phyloP scores from a whole-genome alignment of 2,113 vertebrate species.

The Felis chaus region DNA sequence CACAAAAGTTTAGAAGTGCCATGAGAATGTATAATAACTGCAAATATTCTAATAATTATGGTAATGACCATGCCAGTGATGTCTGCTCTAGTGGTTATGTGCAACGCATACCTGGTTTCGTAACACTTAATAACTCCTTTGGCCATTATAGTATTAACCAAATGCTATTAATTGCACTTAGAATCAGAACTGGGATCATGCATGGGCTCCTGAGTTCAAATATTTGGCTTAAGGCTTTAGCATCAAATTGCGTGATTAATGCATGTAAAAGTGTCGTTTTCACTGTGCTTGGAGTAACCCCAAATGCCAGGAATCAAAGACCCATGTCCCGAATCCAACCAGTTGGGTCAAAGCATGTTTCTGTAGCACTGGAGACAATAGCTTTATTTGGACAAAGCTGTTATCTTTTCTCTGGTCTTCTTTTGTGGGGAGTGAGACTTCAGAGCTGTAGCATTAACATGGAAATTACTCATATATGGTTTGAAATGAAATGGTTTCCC shows the following conservation, averaged over 20 bases:
- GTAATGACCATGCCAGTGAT: constrained; percentile 68
- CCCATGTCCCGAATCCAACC: constrained; percentile 56
- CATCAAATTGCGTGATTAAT: constrained; percentile 65
- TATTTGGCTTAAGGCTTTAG: constrained; percentile 80
- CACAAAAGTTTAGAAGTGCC: constrained; percentile 85
- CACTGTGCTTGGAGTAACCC: constrained; percentile 79
- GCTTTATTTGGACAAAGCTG: constrained; percentile 61
- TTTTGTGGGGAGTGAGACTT: constrained; percentile 57
- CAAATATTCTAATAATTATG: constrained; percentile 44
- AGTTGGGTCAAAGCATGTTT: constrained; percentile 77
- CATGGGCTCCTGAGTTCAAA: constrained; percentile 83
- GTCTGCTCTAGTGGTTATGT: constrained; percentile 74
- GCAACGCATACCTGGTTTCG: constrained; percentile 67
- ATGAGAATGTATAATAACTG: constrained; percentile 67
- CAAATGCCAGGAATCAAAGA: constrained; percentile 66
- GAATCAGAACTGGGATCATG: constrained; percentile 74
- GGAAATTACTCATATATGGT: constrained; percentile 51
- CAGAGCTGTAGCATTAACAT: constrained; percentile 52
- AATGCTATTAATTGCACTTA: constrained; percentile 80
- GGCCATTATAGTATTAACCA: constrained; percentile 74
- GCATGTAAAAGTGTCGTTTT: constrained; percentile 75
- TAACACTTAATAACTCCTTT: constrained; percentile 63
- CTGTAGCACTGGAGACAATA: constrained; percentile 56
- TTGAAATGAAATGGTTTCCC: constrained; percentile 66
- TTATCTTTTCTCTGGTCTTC: constrained; percentile 63